Evolutionary conservation across 2,888 invertebrate species (phyloP).

Genomic region (Lochmaea crataegi): DNA sequence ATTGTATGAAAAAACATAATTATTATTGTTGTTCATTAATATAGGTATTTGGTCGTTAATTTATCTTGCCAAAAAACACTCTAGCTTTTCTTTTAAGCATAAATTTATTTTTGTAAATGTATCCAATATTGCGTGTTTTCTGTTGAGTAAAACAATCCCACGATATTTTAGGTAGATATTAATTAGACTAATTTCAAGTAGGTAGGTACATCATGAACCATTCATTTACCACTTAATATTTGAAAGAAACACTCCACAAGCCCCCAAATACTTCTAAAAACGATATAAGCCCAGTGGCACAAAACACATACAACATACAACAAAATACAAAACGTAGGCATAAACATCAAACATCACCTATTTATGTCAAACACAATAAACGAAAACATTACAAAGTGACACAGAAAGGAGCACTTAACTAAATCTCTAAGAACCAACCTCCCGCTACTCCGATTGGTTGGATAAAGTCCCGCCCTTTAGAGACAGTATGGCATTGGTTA

Average conservation of each 20-base stretch:
- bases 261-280: slow-evolving; percentile 19
- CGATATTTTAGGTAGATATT: too few relatives aligned
- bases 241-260: slow-evolving; percentile 14
- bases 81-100: too few relatives aligned
- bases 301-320: slow-evolving; percentile 6
- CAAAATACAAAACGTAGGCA: slow-evolving; percentile 19
- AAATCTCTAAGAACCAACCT: slow-evolving; percentile 46
- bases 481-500: slow-evolving; percentile 57
- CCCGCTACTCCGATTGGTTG: slow-evolving; percentile 56
- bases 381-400: slow-evolving; percentile 36
- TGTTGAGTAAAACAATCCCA: too few relatives aligned
- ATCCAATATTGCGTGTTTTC: too few relatives aligned
- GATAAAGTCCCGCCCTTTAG: slow-evolving; percentile 57
- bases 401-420: slow-evolving; percentile 44
- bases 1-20: too few relatives aligned
- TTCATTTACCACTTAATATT: slow-evolving; percentile 16
- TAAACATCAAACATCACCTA: slow-evolving; percentile 29
- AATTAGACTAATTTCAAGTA: neutral
- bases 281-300: slow-evolving; percentile 16
- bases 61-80: too few relatives aligned
- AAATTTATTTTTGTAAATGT: too few relatives aligned
- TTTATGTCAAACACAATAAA: slow-evolving; percentile 29
- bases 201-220: neutral
- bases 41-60: too few relatives aligned
- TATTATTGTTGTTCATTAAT: too few relatives aligned